Evolutionary conservation across 2,113 vertebrate species (phyloP), one percentile per base, ranked within the genome.

Genomic region (Bujurquina vittata): DNA sequence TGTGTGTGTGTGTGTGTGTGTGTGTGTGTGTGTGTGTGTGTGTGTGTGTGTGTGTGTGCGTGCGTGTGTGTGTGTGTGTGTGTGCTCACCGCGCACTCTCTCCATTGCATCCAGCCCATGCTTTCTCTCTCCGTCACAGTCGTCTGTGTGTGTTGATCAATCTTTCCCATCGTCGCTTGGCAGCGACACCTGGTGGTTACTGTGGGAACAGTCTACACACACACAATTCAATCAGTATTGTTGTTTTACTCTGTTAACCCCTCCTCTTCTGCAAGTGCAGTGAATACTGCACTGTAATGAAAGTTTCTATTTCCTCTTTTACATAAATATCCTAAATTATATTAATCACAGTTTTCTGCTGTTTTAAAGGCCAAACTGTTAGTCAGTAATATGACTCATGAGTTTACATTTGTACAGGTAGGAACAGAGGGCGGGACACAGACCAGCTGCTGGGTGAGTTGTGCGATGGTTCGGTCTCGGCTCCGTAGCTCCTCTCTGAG

Each of bases 401-500:
- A 26, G 37, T 10, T 46, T 29, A 9, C 8, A 23, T 29, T 49
- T 43, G 23, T 23, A 49, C 65, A 49, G 65, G 0, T 0, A 49
- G 65, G 9, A 57, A 67, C 5, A 58, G 2, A 56, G 22, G 4
- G 23, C 10, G 17, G 35, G 33, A 35, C 20, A 90, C 91, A 1
- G 15, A 96, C 95, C 95, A 95, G 84, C 55, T 96, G 96, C 79
- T 95, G 90, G 49, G 97, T 96, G 92, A 99, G 96, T 17, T 95
- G 95, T 17, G 94, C 92, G 75, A 99, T 99, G 89, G 95, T 97
- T 84, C 95, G 93, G 86, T 99, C 97, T 90, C 97, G 96, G 90
- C 94, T 97, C 93, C 95, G 96, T 90, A 99, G 91, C 84, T 98
- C 96, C 79, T 97, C 96, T 89, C 96, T 96, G 85, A 99, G 96